A percentile compares a stretch with the other conserved stretches of the same genome.
Evolutionary conservation across 2,797 vertebrate genomes (phyloP).

Genomic region (Scleropages formosus): DNA sequence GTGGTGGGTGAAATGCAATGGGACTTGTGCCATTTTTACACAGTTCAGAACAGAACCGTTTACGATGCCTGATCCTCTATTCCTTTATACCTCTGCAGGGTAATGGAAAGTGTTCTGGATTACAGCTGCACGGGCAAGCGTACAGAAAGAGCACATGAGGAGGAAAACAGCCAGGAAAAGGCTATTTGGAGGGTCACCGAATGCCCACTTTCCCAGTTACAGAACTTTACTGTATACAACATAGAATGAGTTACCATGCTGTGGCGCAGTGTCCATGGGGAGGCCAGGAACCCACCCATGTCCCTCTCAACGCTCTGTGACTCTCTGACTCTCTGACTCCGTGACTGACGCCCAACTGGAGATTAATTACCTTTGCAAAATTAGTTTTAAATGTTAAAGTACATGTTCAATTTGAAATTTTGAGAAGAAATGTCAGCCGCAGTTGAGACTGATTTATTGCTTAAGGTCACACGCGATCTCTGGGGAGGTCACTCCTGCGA

Average conservation of each 20-base stretch:
- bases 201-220: too few species aligned
- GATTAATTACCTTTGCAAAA: conserved; percentile 31
- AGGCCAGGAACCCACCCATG: too few species aligned
- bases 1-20: neutral
- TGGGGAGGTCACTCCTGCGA: conserved; percentile 8
- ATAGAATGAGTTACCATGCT: neutral
- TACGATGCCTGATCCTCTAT: neutral
- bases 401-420: conserved; percentile 35
- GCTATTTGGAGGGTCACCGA: too few species aligned
- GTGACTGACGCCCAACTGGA: conserved; percentile 5
- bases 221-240: neutral
- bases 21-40: neutral
- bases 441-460: conserved; percentile 24
- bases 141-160: neutral
- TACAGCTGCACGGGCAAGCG: neutral
- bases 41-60: neutral
- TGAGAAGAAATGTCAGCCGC: conserved; percentile 31
- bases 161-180: neutral
- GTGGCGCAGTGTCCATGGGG: too few species aligned
- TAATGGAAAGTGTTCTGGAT: neutral
- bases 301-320: too few species aligned
- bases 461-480: conserved; percentile 30
- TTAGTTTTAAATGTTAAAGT: conserved; percentile 37
- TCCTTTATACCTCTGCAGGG: neutral
- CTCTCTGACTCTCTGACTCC: neutral